phyloP scores from a whole-genome alignment of 92 coral and sea anemone species.

The Bergia sp. region DNA sequence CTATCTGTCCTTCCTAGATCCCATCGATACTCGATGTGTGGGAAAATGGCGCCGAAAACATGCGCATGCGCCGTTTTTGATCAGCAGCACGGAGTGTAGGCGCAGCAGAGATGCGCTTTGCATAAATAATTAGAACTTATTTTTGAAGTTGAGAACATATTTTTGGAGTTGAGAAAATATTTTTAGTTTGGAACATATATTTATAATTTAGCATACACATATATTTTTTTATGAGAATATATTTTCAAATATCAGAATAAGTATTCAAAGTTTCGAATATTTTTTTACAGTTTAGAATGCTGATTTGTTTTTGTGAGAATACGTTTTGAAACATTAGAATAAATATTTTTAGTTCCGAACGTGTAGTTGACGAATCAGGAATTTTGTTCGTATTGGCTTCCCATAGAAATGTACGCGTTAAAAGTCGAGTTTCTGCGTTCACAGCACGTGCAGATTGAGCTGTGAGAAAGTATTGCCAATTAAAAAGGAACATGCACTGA shows the following conservation, averaged over 20 bases:
- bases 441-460: no score
- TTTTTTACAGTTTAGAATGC: background rate
- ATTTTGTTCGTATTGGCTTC: background rate
- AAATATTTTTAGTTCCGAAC: background rate
- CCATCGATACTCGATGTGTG: background rate
- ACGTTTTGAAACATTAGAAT: background rate
- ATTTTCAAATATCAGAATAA: background rate
- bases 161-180: conserved; percentile 7
- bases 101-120: background rate
- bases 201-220: background rate
- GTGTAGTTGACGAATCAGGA: background rate
- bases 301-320: background rate
- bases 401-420: background rate
- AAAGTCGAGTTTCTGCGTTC: no score
- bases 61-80: background rate
- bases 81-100: conserved; percentile 11
- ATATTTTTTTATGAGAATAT: background rate
- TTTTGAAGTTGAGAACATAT: conserved; percentile 21
- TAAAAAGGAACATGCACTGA: no score
- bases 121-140: conserved; percentile 4
- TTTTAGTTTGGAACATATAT: background rate
- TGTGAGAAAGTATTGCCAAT: no score
- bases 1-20: background rate
- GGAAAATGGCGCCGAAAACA: background rate
- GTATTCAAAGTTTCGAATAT: background rate